Conservation (phyloP, 1,140 invertebrate species). For the Hylaeus anthracinus region DNA sequence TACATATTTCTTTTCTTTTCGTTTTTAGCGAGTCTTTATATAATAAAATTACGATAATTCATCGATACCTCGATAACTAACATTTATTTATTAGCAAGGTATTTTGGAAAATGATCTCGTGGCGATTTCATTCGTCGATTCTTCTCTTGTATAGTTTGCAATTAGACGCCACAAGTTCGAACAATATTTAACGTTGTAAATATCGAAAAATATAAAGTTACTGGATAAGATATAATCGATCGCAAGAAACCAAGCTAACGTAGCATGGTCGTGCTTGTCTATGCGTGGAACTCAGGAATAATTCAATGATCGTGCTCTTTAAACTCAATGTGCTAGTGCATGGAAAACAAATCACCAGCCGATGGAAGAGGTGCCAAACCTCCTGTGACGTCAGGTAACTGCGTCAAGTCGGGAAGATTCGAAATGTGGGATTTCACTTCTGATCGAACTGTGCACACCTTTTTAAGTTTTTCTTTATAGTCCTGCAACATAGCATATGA, state of each 20-base stretch:
- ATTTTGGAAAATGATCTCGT: constrained; percentile 11
- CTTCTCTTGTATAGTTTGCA: constrained; percentile 23
- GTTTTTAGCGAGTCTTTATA: not conserved
- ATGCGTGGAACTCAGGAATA: constrained; percentile 38
- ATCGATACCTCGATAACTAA: not conserved
- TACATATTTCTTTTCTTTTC: not conserved
- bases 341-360: constrained; percentile 94
- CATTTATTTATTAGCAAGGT: constrained; percentile 9
- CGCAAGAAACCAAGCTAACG: constrained; percentile 42
- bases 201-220: constrained; percentile 52
- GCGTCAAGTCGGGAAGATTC: constrained; percentile 94
- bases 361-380: constrained; percentile 95
- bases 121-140: constrained; percentile 31
- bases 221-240: constrained; percentile 25
- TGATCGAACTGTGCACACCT: constrained; percentile 90
- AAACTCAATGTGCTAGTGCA: constrained; percentile 74
- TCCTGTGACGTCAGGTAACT: constrained; percentile 93
- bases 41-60: not conserved
- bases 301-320: constrained; percentile 19
- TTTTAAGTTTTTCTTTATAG: constrained; percentile 92
- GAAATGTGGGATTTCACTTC: constrained; percentile 96
- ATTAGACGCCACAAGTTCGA: constrained; percentile 19
- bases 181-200: constrained; percentile 52
- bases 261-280: constrained; percentile 38
- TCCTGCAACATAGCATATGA: constrained; percentile 84